Base-by-base conservation (phyloP, 35 echinoderm and acorn worm genomes). In the Patiria miniata region DNA sequence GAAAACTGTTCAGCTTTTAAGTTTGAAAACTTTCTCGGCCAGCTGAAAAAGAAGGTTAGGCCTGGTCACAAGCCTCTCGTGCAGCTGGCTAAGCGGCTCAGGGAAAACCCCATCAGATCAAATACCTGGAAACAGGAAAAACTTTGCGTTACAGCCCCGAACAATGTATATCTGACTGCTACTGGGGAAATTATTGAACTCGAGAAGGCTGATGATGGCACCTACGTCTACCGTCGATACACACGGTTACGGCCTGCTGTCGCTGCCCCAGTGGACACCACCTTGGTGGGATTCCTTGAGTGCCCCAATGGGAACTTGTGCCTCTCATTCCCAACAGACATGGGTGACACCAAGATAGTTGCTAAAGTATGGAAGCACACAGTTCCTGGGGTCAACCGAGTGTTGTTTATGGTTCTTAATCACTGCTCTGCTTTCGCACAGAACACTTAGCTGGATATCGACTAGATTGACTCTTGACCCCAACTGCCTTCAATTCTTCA, bases 111-210 rank as follows among this genome's bases (percentile, higher is more conserved):
- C 52, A 54, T 54, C 52, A 54, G 19, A 54, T 54, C 52, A 54
- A 54, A 54, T 54, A 54, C 52, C 52, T 54, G 52, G 52, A 54
- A 54, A 54, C 52, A 54, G 52, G 52, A 54, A 54, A 54, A 54
- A 54, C 52, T 54, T 54, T 54, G 52, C 52, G 52, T 54, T 9
- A 54, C 52, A 54, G 52, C 52, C 52, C 52, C 52, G 52, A 54
- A 54, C 52, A 54, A 54, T 54, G 52, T 54, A 54, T 54, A 54
- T 54, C 52, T 54, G 52, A 54, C 52, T 54, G 52, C 52, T 54
- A 54, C 52, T 54, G 52, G 52, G 52, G 52, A 54, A 54, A 54
- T 54, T 54, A 54, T 54, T 54, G 52, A 54, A 54, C 52, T 54
- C 52, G 52, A 54, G 52, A 54, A 54, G 52, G 52, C 52, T 54